phyloP scores from a whole-genome alignment of 2,888 invertebrate genomes.

The Cephalotes varians region DNA sequence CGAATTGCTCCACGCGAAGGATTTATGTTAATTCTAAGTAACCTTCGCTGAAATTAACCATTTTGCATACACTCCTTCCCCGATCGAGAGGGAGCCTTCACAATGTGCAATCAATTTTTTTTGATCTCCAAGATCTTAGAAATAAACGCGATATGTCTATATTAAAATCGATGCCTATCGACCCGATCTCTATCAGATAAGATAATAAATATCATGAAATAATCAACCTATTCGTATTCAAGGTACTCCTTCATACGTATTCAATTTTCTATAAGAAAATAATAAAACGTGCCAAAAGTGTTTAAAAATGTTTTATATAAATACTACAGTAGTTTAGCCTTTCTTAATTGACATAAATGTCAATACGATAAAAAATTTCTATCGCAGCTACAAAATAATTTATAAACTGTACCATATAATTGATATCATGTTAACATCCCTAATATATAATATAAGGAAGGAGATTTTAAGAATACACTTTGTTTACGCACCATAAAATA shows the following conservation, averaged over 20 bases:
- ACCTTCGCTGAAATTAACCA: constrained; percentile 56
- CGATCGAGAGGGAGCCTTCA: background rate
- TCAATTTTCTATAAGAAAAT: background rate
- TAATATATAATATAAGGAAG: background rate
- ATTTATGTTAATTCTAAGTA: constrained; percentile 64
- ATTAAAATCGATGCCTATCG: background rate
- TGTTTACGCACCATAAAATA: background rate
- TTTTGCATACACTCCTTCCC: constrained; percentile 37
- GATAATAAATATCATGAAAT: background rate
- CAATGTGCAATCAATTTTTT: constrained; percentile 15
- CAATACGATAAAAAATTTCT: background rate
- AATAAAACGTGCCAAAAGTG: background rate
- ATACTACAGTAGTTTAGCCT: background rate
- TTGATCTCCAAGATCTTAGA: constrained; percentile 1
- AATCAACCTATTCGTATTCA: background rate
- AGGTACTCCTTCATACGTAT: background rate
- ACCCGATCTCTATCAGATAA: background rate
- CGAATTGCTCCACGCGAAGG: constrained; percentile 51
- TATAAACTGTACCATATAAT: background rate
- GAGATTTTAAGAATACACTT: background rate
- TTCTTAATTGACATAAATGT: background rate
- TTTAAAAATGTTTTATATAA: background rate
- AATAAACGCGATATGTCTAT: background rate
- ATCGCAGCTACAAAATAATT: background rate
- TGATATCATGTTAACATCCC: background rate